These are phyloP conservation scores for Phortica variegata DNA, from an alignment of 1,140 invertebrate genomes.

Conservation along the genomic window DNA sequence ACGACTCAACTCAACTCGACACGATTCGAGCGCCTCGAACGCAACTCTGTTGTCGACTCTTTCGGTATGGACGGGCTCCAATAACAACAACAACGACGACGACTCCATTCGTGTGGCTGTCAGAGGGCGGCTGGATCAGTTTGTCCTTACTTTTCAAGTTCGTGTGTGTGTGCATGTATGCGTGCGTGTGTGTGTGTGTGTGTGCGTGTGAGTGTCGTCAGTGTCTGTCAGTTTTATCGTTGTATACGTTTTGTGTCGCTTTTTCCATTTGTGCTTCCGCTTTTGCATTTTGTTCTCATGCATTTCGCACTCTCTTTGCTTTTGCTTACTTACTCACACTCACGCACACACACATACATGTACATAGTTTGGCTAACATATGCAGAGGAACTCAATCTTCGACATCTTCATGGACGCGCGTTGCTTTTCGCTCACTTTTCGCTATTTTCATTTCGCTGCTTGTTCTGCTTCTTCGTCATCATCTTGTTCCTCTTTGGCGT, in stretches of 20 bases:
- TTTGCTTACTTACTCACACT: too few relatives aligned
- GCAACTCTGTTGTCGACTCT: conserved; percentile 6
- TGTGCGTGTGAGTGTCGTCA: background rate
- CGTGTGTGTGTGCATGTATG: too few relatives aligned
- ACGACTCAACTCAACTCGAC: conserved; percentile 27
- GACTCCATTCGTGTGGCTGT: too few relatives aligned
- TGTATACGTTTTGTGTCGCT: conserved; percentile 33
- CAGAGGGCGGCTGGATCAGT: too few relatives aligned
- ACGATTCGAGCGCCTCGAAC: conserved; percentile 5
- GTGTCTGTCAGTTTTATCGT: conserved; percentile 45
- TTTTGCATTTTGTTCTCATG: conserved; percentile 12
- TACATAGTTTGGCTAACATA: too few relatives aligned
- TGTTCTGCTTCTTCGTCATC: conserved; percentile 26
- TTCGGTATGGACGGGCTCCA: too few relatives aligned
- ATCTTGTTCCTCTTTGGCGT: too few relatives aligned
- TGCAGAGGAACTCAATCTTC: too few relatives aligned
- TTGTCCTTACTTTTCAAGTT: background rate
- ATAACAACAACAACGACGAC: background rate
- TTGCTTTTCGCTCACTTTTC: conserved; percentile 50
- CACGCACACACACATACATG: too few relatives aligned
- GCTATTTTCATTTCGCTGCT: conserved; percentile 41
- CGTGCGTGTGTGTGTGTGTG: too few relatives aligned
- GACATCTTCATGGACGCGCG: too few relatives aligned
- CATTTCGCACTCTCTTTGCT: conserved; percentile 8
- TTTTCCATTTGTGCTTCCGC: conserved; percentile 12